phyloP scores from a whole-genome alignment of 1,140 invertebrate species.

The Macrosteles quadrilineatus region DNA sequence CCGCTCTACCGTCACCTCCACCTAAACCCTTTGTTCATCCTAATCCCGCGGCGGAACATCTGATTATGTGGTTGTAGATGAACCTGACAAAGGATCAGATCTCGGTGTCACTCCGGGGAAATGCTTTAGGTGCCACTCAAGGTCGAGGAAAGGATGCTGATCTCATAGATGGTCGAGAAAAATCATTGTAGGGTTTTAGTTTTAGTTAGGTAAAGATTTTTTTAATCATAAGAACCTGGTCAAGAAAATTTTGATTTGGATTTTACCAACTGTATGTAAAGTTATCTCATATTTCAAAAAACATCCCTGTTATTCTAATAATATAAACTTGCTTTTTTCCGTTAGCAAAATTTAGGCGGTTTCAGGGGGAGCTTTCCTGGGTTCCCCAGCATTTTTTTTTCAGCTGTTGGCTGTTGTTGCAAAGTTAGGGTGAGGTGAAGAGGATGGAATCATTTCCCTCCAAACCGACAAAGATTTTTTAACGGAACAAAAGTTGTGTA shows the following conservation, averaged over 20 bases:
- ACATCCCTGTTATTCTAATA: too few species aligned
- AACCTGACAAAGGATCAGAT: not conserved
- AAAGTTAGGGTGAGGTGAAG: too few species aligned
- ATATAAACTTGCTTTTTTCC: too few species aligned
- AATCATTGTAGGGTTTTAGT: not conserved
- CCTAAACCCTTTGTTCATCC: not conserved
- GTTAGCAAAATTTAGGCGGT: too few species aligned
- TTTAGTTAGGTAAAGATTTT: not conserved
- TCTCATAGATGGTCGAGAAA: not conserved
- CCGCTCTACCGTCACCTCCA: not conserved
- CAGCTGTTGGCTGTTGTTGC: too few species aligned
- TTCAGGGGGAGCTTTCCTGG: too few species aligned
- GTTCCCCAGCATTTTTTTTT: too few species aligned
- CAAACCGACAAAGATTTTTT: too few species aligned
- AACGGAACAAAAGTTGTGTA: too few species aligned
- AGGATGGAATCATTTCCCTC: too few species aligned
- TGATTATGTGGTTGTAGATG: not conserved
- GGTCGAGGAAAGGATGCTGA: not conserved
- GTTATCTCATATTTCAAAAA: too few species aligned
- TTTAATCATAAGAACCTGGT: not conserved
- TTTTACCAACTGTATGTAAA: not conserved
- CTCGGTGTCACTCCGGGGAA: not conserved
- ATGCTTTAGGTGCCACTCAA: too few species aligned
- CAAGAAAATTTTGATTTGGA: not conserved
- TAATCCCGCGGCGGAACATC: conserved; percentile 7